Evolutionary conservation across 2,113 vertebrate genomes (phyloP), one percentile per base, ranked within the genome.

Genomic region (Athene noctua): DNA sequence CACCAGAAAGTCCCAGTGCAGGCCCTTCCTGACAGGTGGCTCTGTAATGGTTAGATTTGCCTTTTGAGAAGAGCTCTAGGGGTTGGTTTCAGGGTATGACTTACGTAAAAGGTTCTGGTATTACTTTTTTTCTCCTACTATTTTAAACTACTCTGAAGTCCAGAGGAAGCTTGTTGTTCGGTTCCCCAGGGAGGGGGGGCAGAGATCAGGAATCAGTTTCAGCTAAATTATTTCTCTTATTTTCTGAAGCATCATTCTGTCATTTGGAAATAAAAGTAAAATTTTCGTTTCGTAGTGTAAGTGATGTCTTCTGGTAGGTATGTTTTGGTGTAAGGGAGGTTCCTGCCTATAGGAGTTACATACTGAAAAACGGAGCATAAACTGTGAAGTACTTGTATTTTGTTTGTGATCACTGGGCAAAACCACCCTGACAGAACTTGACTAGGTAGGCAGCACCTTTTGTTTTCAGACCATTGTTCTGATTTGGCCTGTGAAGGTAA

Each of bases 341-440:
- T 80, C 17, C 21, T 71, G 62, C n/a, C 67, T 19, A 4, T 73
- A 81, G 40, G 59, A 87, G 27, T 61, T 82, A 74, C 52, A 30
- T 4, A 40, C 78, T 90, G 66, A 46, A 80, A 79, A 94, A 47
- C 10, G 29, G 57, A 75, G 57, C 18, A 17, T 75, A 40, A 82
- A 51, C 42, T 13, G 34, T 65, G 59, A 65, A 66, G 22, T 65
- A 11, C 2, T 90, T 0, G 0, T 42, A 25, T n/a, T 89, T 84
- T 83, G 12, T 59, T 25, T 74, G 40, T 59, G 47, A 47, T 75
- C 63, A 32, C 32, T 44, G 73, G 34, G 19, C 65, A 91, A 32
- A 89, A 30, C 20, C 40, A 58, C 27, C 30, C 19, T 66, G 55
- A 29, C 25, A 66, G 84, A 90, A 70, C 46, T 38, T 77, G 44